Evolutionary conservation across 2,888 invertebrate species (phyloP).

Genomic region (Parascotia fuliginaria): DNA sequence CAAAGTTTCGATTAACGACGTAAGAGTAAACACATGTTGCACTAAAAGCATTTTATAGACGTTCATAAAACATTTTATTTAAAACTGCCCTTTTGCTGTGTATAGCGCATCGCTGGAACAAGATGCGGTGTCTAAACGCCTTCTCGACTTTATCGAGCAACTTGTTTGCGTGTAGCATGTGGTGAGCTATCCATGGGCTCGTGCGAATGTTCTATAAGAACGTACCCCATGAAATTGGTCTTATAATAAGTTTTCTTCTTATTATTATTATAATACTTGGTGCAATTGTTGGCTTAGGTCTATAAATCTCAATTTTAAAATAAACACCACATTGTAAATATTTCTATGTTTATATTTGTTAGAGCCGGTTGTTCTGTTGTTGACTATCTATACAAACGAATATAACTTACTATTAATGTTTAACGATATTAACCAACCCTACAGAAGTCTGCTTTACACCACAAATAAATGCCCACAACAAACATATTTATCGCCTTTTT

Average conservation of each 20-base stretch:
- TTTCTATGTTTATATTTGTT: too few species aligned
- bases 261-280: too few species aligned
- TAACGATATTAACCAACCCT: background rate
- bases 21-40: constrained; percentile 70
- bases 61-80: constrained; percentile 57
- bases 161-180: constrained; percentile 41
- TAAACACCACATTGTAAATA: too few species aligned
- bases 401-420: background rate
- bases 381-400: too few species aligned
- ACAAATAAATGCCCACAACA: background rate
- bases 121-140: constrained; percentile 53
- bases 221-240: too few species aligned
- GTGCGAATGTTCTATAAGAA: too few species aligned
- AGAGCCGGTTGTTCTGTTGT: too few species aligned
- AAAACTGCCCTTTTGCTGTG: constrained; percentile 49
- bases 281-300: too few species aligned
- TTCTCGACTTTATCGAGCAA: constrained; percentile 60
- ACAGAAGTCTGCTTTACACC: background rate
- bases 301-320: too few species aligned
- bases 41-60: constrained; percentile 70
- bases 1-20: constrained; percentile 71
- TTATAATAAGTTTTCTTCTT: too few species aligned
- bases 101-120: constrained; percentile 36
- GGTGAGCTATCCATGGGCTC: constrained; percentile 35
- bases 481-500: constrained; percentile 2